A percentile compares a stretch with the other conserved stretches of the same genome.
These are phyloP conservation scores for Aegotheles bennettii DNA, from an alignment of 2,113 vertebrate genomes.

Conservation along the genomic window DNA sequence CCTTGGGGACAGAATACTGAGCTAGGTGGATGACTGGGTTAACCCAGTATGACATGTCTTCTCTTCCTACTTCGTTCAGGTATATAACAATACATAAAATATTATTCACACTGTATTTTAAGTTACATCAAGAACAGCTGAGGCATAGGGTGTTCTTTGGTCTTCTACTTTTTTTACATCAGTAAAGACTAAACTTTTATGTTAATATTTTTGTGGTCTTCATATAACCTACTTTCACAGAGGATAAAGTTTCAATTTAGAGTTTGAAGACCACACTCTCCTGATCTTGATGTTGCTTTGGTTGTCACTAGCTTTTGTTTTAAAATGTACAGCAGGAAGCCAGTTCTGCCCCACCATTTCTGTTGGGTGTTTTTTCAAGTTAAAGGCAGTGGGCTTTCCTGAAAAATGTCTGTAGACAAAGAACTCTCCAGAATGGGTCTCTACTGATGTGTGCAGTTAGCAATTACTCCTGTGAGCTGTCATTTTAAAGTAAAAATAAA, in stretches of 20 bases:
- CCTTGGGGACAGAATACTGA: neutral
- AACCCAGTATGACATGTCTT: neutral
- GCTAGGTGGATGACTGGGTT: neutral
- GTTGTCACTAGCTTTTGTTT: neutral
- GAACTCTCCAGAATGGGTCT: neutral
- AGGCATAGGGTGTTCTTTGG: neutral
- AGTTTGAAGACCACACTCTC: neutral
- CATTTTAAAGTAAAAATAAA: neutral
- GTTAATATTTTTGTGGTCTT: neutral
- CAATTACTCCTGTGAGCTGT: neutral
- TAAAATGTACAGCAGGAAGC: neutral
- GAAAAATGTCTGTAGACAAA: neutral
- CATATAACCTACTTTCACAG: neutral
- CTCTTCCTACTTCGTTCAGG: neutral
- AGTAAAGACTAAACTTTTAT: neutral
- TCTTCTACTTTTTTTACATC: neutral
- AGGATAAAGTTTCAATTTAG: neutral
- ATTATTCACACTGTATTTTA: neutral
- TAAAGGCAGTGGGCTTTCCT: neutral
- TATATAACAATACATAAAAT: neutral
- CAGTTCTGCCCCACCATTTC: neutral
- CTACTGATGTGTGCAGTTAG: neutral
- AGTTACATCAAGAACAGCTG: neutral
- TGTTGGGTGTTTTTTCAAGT: neutral
- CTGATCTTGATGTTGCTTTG: neutral